Evolutionary conservation across 2,888 invertebrate genomes (phyloP).

Genomic region (Pegoplata infirma): DNA sequence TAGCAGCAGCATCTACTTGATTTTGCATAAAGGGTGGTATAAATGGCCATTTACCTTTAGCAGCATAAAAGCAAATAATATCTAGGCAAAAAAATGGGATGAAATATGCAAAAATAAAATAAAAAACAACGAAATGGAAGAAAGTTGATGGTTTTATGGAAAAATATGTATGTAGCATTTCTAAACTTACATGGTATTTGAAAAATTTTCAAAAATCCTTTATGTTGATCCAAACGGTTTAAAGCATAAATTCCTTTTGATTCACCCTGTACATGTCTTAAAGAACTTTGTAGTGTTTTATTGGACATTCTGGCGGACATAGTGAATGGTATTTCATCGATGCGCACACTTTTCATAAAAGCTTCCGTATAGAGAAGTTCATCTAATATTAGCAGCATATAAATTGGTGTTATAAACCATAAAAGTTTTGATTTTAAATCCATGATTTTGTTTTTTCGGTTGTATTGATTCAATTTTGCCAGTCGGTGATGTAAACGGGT

Average conservation of each 20-base stretch:
- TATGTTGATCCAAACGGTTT: conserved; percentile 71
- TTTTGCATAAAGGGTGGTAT: conserved; percentile 75
- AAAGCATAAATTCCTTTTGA: conserved; percentile 69
- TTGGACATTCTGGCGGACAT: conserved; percentile 21
- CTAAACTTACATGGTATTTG: conserved; percentile 74
- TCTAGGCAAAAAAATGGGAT: conserved; percentile 66
- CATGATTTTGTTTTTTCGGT: conserved; percentile 1
- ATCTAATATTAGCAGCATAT: conserved; percentile 63
- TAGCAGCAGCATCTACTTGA: conserved; percentile 73
- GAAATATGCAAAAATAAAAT: background rate
- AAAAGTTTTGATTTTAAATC: conserved; percentile 55
- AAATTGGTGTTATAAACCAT: conserved; percentile 67
- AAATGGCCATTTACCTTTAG: conserved; percentile 77
- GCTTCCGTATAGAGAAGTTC: conserved; percentile 66
- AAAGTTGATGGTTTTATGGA: background rate
- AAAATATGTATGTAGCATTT: conserved; percentile 2
- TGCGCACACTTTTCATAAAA: conserved; percentile 68
- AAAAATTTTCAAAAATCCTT: conserved; percentile 74
- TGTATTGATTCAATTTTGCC: background rate
- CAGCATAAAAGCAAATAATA: conserved; percentile 76
- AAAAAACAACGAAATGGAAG: conserved; percentile 15
- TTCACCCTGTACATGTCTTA: conserved; percentile 6
- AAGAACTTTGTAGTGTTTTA: conserved; percentile 23
- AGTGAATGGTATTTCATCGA: conserved; percentile 72
- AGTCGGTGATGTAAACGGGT: conserved; percentile 11